Evolutionary conservation across 1,140 invertebrate genomes (phyloP), one percentile per base, ranked within the genome.

Genomic region (Papilio polytes): DNA sequence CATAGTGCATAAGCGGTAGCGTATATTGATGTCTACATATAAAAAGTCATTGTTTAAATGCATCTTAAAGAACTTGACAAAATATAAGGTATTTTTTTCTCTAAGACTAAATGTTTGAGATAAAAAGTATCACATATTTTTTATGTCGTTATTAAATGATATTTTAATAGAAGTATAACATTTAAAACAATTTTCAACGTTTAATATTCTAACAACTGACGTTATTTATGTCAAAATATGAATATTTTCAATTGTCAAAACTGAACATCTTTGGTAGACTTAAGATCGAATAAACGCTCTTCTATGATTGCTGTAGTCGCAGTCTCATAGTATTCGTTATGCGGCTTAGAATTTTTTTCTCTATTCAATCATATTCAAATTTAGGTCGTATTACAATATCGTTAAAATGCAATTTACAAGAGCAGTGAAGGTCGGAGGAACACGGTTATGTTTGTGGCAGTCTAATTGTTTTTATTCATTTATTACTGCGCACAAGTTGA

Each of bases 381-480:
- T 63, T 63, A 41, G n/a, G 59, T 59, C 59, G 18, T 78, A 78
- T 66, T 59, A 44, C 15, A 4, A 78, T 41, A 66, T 13, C 7
- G 9, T 78, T 78, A 78, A 41, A 56, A 44, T 66, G 53, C 77
- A 66, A 56, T 63, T 63, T 56, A 20, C 59, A n/a, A 8, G 20
- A 31, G 56, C 77, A 83, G 44, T 9, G 41, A 80, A 66, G 81
- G 70, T 53, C 13, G 31, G 44, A 36, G 15, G 46, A 79, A 86
- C 74, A 77, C 20, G 22, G 31, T 15, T 63, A 66, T 36, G 53
- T 78, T 78, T 59, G 77, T 44, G 56, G 36, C 41, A 22, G 26
- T 63, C 56, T 92, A 91, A 92, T 92, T 93, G 90, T 92, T 92
- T 92, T 91, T 92, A 92, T 92, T 90, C 89, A 90, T 92, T 92